phyloP scores from a whole-genome alignment of 2,797 vertebrate species.

The Luscinia luscinia region DNA sequence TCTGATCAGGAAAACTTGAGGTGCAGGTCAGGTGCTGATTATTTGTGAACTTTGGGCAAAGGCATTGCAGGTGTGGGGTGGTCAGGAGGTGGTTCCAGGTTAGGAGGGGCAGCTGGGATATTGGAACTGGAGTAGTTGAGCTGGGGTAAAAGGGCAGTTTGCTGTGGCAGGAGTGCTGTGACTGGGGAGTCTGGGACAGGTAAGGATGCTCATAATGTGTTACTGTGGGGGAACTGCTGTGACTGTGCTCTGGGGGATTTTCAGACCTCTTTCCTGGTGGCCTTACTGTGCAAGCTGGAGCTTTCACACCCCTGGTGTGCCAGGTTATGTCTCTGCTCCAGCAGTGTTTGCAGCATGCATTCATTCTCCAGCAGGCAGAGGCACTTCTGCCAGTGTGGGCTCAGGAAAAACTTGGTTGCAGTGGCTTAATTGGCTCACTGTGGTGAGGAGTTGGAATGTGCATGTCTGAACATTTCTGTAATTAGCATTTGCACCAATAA shows the following conservation, averaged over 20 bases:
- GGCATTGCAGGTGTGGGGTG: no score
- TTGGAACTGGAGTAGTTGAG: background rate
- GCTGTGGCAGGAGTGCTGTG: accelerated
- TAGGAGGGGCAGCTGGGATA: background rate
- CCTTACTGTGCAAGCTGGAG: background rate
- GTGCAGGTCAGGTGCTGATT: background rate
- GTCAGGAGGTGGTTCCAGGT: background rate
- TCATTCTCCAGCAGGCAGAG: background rate
- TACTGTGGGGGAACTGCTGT: accelerated
- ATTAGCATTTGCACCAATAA: background rate
- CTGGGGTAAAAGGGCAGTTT: no score
- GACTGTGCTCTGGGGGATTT: accelerated
- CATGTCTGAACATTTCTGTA: accelerated
- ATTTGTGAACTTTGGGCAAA: background rate
- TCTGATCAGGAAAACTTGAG: background rate
- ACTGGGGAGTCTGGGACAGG: accelerated
- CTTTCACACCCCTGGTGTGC: accelerated
- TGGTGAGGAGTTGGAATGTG: background rate
- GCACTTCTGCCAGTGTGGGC: accelerated
- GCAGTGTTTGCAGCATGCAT: no score
- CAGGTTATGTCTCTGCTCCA: accelerated
- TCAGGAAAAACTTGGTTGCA: accelerated
- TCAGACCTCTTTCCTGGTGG: no score
- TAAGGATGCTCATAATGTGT: accelerated
- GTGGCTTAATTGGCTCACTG: accelerated